Base-by-base conservation (phyloP, 2,888 invertebrate species). In the Callyntrura sp. region DNA sequence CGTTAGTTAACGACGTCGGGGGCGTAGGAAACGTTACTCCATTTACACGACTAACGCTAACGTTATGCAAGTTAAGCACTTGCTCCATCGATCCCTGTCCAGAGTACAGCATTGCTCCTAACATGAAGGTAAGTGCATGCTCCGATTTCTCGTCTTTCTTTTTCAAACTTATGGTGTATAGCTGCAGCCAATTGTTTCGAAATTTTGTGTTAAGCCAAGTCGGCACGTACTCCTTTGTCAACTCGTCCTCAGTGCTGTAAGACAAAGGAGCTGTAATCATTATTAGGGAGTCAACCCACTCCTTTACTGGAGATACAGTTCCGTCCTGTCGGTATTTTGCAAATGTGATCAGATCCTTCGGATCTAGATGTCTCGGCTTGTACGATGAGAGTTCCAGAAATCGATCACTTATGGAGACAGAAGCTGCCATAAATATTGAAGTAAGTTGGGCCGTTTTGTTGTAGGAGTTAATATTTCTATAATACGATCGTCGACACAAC, bases 381-480 rank as follows among this genome's bases (percentile, higher is more conserved):
- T 62, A 23, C 9, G 62, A 62, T 5, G 5, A 2, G 20, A 23
- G 62, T 17, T 11, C 23, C 9, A 12, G 28, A 11, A 3, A 9
- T n/a, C 3, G 6, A 35, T 35, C 35, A n/a, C 35, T 35, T 35
- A 35, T 17, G n/a, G 4, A 9, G 9, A 60, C 9, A 20, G 8
- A 2, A 20, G 4, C n/a, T n/a, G n/a, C 70, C 3, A 68, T n/a
- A n/a, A 76, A 76, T 5, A 35, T 76, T 51, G 14, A 5, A 12
- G 76, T 17, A 0, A 65, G 23, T 43, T 85, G 85, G 0, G 76
- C 60, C 9, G 14, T 14, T 48, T 60, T 20, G 48, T 85, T 85
- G 76, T 85, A 85, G 0, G 60, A 23, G n/a, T 85, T 85, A 23
- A 76, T 20, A 35, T 85, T 57, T 0, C 73, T 28, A 2, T n/a